Conservation (phyloP, 2,888 invertebrate genomes). For the Dicycla oo region DNA sequence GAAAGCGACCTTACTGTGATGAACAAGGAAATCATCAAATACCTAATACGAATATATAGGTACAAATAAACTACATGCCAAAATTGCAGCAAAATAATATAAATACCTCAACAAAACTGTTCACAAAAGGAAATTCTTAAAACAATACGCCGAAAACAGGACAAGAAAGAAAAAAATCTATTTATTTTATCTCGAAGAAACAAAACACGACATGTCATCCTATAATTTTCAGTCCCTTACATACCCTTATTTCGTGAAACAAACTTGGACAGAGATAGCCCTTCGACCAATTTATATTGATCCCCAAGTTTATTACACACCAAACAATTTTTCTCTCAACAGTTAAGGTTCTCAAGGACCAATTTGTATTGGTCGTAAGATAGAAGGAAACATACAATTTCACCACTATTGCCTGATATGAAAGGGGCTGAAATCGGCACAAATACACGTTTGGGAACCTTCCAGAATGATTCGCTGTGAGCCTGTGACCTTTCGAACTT, state of each 20-base stretch:
- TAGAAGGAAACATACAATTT: constrained; percentile 48
- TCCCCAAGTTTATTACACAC: constrained; percentile 11
- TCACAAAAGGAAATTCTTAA: constrained; percentile 32
- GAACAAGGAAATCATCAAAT: background rate
- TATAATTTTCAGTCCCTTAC: constrained; percentile 63
- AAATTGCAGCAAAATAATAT: background rate
- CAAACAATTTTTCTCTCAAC: constrained; percentile 12
- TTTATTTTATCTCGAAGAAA: constrained; percentile 60
- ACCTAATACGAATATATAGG: background rate
- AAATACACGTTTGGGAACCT: constrained; percentile 56
- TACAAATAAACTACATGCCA: background rate
- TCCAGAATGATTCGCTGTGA: constrained; percentile 38
- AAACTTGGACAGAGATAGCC: constrained; percentile 60
- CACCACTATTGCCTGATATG: constrained; percentile 48
- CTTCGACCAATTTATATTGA: constrained; percentile 42
- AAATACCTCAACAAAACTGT: constrained; percentile 15
- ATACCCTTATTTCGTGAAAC: constrained; percentile 56
- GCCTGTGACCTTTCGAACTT: constrained; percentile 31
- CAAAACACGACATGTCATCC: constrained; percentile 62
- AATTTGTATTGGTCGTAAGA: constrained; percentile 27
- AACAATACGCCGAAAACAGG: constrained; percentile 51
- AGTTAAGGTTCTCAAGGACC: constrained; percentile 17
- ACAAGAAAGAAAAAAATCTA: constrained; percentile 41
- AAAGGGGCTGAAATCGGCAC: constrained; percentile 47
- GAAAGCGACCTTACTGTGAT: too few relatives aligned